Evolutionary conservation across 2,888 invertebrate species (phyloP).

Genomic region (Orthosia incerta): DNA sequence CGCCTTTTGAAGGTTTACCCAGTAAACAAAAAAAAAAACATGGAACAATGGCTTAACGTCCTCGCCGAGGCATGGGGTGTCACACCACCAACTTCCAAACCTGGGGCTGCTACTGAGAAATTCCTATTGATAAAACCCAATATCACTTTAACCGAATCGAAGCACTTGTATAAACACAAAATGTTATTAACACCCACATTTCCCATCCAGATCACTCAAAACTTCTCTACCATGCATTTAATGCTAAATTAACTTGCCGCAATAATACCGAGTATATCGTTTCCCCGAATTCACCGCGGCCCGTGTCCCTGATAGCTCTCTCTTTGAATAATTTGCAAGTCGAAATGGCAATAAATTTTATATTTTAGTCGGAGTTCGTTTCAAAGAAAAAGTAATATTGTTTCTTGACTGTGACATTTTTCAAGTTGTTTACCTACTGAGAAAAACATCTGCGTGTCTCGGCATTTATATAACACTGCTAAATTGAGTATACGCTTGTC

Average conservation of each 20-base stretch:
- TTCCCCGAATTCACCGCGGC: constrained; percentile 28
- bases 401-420: constrained; percentile 63
- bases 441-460: constrained; percentile 55
- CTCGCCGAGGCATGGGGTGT: too few species aligned
- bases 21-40: too few species aligned
- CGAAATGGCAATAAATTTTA: constrained; percentile 63
- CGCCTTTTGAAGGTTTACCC: too few species aligned
- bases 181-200: neutral
- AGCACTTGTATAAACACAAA: too few species aligned
- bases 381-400: constrained; percentile 66
- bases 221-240: constrained; percentile 13
- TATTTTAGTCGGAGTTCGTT: constrained; percentile 61
- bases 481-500: constrained; percentile 59
- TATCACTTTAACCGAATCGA: too few species aligned
- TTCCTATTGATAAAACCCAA: too few species aligned
- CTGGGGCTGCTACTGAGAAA: too few species aligned
- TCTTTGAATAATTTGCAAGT: constrained; percentile 58
- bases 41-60: too few species aligned
- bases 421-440: constrained; percentile 61
- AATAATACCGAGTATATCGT: constrained; percentile 37
- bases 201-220: constrained; percentile 2
- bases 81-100: too few species aligned
- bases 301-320: constrained; percentile 49
- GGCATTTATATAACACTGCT: constrained; percentile 61
- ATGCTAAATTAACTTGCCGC: constrained; percentile 31